These are phyloP conservation scores for Hydrolagus colliei DNA, from an alignment of 2,797 vertebrate genomes.

Conservation along the genomic window DNA sequence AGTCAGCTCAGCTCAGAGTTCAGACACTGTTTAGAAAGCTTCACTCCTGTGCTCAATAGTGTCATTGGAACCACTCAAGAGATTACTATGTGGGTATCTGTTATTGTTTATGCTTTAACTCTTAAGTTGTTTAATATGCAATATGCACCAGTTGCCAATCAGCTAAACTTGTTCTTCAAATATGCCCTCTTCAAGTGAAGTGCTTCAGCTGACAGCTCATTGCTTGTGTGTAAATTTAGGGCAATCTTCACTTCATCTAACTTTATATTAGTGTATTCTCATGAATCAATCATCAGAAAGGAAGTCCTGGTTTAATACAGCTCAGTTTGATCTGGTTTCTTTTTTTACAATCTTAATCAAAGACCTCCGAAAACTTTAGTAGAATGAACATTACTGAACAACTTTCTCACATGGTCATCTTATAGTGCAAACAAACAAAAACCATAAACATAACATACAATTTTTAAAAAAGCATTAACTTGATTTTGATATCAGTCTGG, in stretches of 20 bases:
- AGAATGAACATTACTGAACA: constrained; percentile 17
- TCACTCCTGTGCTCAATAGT: background rate
- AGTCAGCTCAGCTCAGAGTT: background rate
- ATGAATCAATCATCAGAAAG: background rate
- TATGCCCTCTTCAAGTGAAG: background rate
- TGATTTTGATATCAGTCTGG: too few species aligned
- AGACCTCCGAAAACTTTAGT: background rate
- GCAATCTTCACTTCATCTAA: constrained; percentile 2
- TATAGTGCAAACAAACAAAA: background rate
- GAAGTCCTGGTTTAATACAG: constrained; percentile 12
- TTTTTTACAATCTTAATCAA: background rate
- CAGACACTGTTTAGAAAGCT: constrained; percentile 2
- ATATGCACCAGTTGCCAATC: too few species aligned
- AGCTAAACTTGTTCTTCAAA: too few species aligned
- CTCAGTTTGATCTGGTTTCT: background rate
- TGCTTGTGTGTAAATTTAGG: background rate
- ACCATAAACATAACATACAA: background rate
- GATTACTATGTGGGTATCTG: background rate
- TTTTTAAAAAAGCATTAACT: background rate
- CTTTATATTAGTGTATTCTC: background rate
- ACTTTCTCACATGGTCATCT: background rate
- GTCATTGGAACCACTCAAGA: background rate
- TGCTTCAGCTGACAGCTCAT: background rate
- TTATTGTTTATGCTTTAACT: background rate
- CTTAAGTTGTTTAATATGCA: too few species aligned